Base-by-base conservation (phyloP, 2,113 vertebrate species). In the Echinops telfairi region DNA sequence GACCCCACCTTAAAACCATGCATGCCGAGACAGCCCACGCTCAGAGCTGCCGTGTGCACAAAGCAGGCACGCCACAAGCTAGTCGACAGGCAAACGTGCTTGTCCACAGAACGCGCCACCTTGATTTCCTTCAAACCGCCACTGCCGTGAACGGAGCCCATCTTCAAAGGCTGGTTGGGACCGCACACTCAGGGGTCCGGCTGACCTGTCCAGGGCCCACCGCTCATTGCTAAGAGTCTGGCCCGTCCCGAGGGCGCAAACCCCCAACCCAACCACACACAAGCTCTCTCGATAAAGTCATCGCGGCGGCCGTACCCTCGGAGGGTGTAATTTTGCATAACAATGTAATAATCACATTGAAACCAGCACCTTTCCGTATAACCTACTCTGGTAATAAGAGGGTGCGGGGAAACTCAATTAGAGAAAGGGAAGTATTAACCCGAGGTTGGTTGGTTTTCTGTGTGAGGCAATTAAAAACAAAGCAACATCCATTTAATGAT, bases 121-220 rank as follows among this genome's bases (percentile, higher is more conserved):
- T 62, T 3, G 86, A 16, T 1, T 92, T 85, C 4, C 33, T 22
- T 19, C 16, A 19, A n/a, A n/a, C n/a, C n/a, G n/a, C n/a, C n/a
- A n/a, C n/a, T n/a, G n/a, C n/a, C n/a, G n/a, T n/a, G n/a, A n/a
- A n/a, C 36, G 66, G 0, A 0, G 58, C 66, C 90, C 20, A 77
- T 95, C 20, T 6, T 80, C 10, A 60, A 90, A 76, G n/a, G 25
- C 66, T 91, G 68, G 36, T 91, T 92, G 66, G 53, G 90, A 36
- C 19, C 57, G 70, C 6, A n/a, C 68, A 58, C 4, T 2, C 29
- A 14, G 53, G n/a, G 29, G 3, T 7, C 40, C 3, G 17, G 0
- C 15, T 76, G 31, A 5, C 14, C 14, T 17, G 1, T 0, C 1
- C 0, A 6, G 23, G 4, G 0, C 0, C 11, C 6, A 5, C 1